These are phyloP conservation scores for Apodemus speciosus DNA, from an alignment of 2,113 vertebrate species.

Conservation along the genomic window DNA sequence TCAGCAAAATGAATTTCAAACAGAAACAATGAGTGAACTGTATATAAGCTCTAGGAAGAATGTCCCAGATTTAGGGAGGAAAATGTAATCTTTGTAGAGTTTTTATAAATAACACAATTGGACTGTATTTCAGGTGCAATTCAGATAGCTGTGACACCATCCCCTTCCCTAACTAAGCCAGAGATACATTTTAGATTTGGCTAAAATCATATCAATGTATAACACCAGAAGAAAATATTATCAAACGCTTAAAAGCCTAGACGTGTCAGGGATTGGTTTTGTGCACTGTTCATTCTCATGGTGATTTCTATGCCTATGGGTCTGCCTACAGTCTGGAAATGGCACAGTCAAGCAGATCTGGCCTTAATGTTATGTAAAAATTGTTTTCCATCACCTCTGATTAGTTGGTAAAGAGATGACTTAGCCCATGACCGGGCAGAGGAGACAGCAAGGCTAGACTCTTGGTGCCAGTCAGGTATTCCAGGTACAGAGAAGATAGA, in stretches of 20 bases:
- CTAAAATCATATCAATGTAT: neutral
- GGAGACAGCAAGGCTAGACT: too few species aligned
- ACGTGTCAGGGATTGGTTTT: too few species aligned
- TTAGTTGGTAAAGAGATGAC: too few species aligned
- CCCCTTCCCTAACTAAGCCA: neutral
- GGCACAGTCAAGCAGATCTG: too few species aligned
- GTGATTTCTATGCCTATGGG: too few species aligned
- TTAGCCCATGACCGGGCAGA: too few species aligned
- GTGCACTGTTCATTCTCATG: too few species aligned
- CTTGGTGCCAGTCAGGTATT: too few species aligned
- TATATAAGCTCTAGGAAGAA: neutral
- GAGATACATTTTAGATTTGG: neutral
- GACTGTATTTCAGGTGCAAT: neutral
- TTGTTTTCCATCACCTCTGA: too few species aligned
- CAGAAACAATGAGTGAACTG: neutral
- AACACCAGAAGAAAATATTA: neutral
- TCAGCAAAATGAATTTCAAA: slow-evolving; percentile 53
- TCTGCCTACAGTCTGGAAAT: too few species aligned
- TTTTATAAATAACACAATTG: neutral
- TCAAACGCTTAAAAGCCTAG: neutral
- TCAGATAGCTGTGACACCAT: neutral
- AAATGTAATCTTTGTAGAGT: neutral
- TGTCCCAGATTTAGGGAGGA: neutral
- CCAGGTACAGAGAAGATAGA: too few species aligned
- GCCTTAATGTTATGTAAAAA: too few species aligned